Evolutionary conservation across 2,888 invertebrate species (phyloP).

Genomic region (Drosophila acutilabella): DNA sequence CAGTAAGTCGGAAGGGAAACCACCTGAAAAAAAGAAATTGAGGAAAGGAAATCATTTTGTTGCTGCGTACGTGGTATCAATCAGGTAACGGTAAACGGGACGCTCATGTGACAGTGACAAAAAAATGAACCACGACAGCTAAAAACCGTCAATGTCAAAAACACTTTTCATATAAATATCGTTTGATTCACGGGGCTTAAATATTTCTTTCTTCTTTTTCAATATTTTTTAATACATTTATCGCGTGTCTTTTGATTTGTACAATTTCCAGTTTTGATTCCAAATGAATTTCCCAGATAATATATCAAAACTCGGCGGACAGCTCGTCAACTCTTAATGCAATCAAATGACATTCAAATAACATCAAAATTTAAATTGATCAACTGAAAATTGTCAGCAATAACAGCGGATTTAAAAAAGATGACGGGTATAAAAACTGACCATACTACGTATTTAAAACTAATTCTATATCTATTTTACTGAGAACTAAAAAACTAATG

Average conservation of each 20-base stretch:
- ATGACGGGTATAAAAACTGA: conserved; percentile 36
- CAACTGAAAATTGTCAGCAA: conserved; percentile 49
- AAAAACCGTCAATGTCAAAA: conserved; percentile 56
- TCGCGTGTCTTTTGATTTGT: conserved; percentile 37
- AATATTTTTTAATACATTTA: conserved; percentile 24
- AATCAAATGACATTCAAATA: conserved; percentile 52
- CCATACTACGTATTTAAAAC: background rate
- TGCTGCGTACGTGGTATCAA: conserved; percentile 12
- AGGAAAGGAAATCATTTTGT: conserved; percentile 5
- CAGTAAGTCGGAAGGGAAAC: conserved; percentile 47
- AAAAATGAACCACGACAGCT: conserved; percentile 28
- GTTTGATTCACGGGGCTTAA: conserved; percentile 37
- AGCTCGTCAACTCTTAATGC: conserved; percentile 53
- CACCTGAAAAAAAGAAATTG: conserved; percentile 16
- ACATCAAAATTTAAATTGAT: conserved; percentile 62
- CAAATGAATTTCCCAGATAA: conserved; percentile 31
- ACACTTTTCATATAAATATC: conserved; percentile 47
- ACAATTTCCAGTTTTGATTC: conserved; percentile 40
- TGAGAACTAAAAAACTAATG: background rate
- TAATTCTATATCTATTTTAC: background rate
- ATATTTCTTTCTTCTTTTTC: background rate
- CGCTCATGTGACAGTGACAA: conserved; percentile 33
- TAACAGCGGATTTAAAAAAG: conserved; percentile 33
- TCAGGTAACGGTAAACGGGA: conserved; percentile 48
- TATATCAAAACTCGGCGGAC: conserved; percentile 41